Evolutionary conservation across 2,797 vertebrate genomes (phyloP), one percentile per base, ranked within the genome.

Genomic region (Siniperca undulata): DNA sequence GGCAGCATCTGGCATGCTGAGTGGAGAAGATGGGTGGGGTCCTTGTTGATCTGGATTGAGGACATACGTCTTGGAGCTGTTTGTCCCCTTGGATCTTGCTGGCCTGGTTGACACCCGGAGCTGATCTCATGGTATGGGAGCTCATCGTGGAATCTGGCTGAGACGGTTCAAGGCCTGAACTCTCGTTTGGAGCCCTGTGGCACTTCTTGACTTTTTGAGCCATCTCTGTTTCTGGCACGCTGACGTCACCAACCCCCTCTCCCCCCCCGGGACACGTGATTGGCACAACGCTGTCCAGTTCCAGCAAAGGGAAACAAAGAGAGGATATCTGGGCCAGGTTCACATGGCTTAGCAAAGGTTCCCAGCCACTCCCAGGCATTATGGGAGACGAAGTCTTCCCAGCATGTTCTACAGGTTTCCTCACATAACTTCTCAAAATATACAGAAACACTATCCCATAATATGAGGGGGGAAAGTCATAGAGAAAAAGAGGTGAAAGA

Each of bases 271-370:
- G 13, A 38, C 66, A 81, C 66, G 71, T n/a, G n/a, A n/a, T n/a
- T n/a, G n/a, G n/a, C n/a, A n/a, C n/a, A n/a, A n/a, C n/a, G n/a
- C n/a, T n/a, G n/a, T n/a, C n/a, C n/a, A n/a, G 66, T 34, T n/a
- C 7, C 58, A 22, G 60, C 59, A 56, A 19, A 55, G 34, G 55
- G 16, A 68, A 48, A 48, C 38, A 55, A 65, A 1, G 58, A 20
- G 64, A 2, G 17, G 20, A 46, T 5, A 66, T 66, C 44, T 53
- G 44, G 53, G 74, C 72, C 53, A 76, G n/a, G 24, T 60, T 66
- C 60, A 40, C n/a, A 27, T 5, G 24, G 9, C 14, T n/a, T 2
- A 44, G n/a, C 69, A 50, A 4, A 59, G 19, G 19, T 66, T 65
- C 12, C 17, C 11, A 30, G 40, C 40, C 52, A 76, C 65, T 9